A percentile compares a stretch with the other conserved stretches of the same genome.
Conservation (phyloP, 2,113 vertebrate genomes). For the Numenius arquata region DNA sequence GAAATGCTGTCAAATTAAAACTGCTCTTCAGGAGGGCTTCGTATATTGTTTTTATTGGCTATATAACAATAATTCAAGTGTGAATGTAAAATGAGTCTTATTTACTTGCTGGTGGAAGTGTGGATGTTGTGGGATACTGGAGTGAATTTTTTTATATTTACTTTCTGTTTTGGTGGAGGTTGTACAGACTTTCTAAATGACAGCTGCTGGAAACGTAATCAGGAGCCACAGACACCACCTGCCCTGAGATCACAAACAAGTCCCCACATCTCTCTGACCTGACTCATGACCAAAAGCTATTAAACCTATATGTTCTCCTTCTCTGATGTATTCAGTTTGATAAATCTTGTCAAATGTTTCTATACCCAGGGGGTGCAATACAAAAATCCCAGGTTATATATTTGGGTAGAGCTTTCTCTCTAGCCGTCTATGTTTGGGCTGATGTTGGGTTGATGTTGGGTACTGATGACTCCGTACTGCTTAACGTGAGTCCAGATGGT, state of each 20-base stretch:
- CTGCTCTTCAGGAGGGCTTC: constrained; percentile 40
- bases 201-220: background rate
- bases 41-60: constrained; percentile 52
- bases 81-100: constrained; percentile 49
- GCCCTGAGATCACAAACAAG: background rate
- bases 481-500: background rate
- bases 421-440: background rate
- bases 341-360: background rate
- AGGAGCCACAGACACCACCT: background rate
- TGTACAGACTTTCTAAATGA: background rate
- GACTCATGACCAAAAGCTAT: background rate
- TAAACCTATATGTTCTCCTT: background rate
- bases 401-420: background rate
- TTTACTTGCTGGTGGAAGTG: constrained; percentile 45
- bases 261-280: background rate
- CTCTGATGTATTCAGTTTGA: background rate
- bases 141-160: background rate
- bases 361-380: background rate
- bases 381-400: background rate
- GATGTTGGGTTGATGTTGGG: too few relatives aligned
- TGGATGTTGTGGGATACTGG: background rate
- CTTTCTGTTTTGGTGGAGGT: background rate
- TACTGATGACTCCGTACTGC: background rate
- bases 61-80: constrained; percentile 25
- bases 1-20: constrained; percentile 61